Evolutionary conservation across 2,797 vertebrate genomes (phyloP).

Genomic region (Netta rufina): DNA sequence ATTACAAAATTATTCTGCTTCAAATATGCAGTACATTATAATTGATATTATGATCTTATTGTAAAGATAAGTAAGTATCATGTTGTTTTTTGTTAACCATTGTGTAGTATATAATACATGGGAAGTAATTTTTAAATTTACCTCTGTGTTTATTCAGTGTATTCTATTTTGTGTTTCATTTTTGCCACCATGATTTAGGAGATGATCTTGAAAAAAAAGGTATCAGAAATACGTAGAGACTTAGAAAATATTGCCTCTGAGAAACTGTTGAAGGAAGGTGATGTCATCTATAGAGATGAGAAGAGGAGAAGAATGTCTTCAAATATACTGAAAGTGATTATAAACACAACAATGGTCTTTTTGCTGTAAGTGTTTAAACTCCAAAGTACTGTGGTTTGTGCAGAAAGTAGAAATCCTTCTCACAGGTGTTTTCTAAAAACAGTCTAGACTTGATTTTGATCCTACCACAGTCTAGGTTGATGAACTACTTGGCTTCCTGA

Average conservation of each 20-base stretch:
- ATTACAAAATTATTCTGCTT: background rate
- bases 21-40: background rate
- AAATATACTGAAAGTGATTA: background rate
- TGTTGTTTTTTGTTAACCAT: background rate
- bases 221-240: background rate
- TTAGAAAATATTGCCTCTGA: background rate
- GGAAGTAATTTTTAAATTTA: background rate
- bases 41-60: background rate
- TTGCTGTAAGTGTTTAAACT: background rate
- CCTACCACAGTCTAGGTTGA: fast-evolving
- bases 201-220: background rate
- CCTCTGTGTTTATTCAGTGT: background rate
- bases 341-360: background rate
- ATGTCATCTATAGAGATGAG: background rate
- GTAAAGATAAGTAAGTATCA: background rate
- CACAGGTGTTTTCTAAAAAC: background rate
- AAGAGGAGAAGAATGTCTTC: background rate
- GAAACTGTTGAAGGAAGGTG: background rate
- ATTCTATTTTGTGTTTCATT: background rate
- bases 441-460: background rate
- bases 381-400: background rate
- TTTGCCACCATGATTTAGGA: background rate
- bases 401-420: background rate
- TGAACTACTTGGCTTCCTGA: fast-evolving
- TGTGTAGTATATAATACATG: background rate